phyloP scores from a whole-genome alignment of 1,140 invertebrate genomes.

The Zaprionus ornatus region DNA sequence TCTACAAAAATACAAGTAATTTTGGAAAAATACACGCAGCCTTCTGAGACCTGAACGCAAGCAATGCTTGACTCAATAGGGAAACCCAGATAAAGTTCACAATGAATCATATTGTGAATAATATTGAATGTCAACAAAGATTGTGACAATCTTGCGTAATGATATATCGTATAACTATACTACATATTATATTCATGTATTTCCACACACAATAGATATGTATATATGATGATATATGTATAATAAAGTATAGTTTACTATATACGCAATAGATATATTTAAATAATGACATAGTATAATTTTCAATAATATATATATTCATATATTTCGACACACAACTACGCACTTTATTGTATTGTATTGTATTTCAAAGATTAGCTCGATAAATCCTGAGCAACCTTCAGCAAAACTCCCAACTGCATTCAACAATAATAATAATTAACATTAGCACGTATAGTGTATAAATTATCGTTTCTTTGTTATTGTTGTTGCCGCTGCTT shows the following conservation, averaged over 20 bases:
- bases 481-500: conserved; percentile 20
- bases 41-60: not conserved
- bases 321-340: not conserved
- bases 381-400: conserved; percentile 24
- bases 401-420: conserved; percentile 25
- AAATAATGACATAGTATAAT: too few species aligned
- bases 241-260: too few species aligned
- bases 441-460: conserved; percentile 24
- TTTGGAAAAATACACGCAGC: not conserved
- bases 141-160: too few species aligned
- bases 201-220: too few species aligned
- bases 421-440: conserved; percentile 29
- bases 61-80: not conserved
- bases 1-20: not conserved
- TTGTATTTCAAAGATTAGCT: not conserved
- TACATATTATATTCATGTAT: too few species aligned
- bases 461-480: conserved; percentile 31
- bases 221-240: too few species aligned
- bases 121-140: too few species aligned
- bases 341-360: not conserved
- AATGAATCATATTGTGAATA: not conserved
- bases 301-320: not conserved
- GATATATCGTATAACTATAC: too few species aligned
- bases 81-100: not conserved
- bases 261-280: too few species aligned